phyloP scores from a whole-genome alignment of 2,797 vertebrate genomes.

The Rhynchotus rufescens region DNA sequence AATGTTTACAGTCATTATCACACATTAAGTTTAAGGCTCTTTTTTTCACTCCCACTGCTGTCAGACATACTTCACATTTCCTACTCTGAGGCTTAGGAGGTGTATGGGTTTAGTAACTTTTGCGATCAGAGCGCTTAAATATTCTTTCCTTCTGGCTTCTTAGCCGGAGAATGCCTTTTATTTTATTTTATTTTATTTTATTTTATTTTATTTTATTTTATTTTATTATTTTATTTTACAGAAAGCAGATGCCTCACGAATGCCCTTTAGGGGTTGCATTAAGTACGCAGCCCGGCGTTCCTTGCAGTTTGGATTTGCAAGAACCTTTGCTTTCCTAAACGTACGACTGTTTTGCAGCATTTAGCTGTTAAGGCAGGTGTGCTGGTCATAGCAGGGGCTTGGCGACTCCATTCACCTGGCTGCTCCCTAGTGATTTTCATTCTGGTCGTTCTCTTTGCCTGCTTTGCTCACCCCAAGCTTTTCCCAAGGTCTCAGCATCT shows the following conservation, averaged over 20 bases:
- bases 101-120: not conserved
- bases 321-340: accelerated
- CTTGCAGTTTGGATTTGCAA: not conserved
- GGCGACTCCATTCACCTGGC: not conserved
- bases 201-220: too few relatives aligned
- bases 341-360: not conserved
- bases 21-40: not conserved
- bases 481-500: not conserved
- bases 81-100: not conserved
- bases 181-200: too few relatives aligned
- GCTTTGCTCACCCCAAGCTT: not conserved
- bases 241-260: not conserved
- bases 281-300: not conserved
- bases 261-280: not conserved
- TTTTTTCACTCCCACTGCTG: not conserved
- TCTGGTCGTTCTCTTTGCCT: not conserved
- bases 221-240: not conserved
- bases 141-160: slow-evolving; percentile 2
- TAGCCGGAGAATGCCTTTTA: not conserved
- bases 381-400: accelerated
- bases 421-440: not conserved
- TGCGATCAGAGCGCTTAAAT: not conserved
- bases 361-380: not conserved
- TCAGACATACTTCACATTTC: not conserved
- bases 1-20: slow-evolving; percentile 25